Conservation (phyloP, 1,140 invertebrate species). For the Antheraea mylitta region DNA sequence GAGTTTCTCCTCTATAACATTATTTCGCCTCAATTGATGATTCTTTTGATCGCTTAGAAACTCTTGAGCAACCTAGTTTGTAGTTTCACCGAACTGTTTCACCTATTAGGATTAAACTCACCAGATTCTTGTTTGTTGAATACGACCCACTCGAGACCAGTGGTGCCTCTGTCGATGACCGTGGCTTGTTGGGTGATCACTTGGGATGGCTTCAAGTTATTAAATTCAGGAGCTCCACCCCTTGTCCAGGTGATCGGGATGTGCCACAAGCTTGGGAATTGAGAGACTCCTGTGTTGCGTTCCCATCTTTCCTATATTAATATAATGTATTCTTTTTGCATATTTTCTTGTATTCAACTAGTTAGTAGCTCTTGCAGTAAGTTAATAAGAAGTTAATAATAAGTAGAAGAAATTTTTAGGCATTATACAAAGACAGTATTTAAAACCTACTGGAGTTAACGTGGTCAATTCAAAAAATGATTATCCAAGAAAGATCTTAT, state of each 20-base stretch:
- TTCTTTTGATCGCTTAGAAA: too few relatives aligned
- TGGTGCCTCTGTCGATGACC: slow-evolving; percentile 53
- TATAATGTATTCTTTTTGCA: slow-evolving; percentile 6
- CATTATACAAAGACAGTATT: too few relatives aligned
- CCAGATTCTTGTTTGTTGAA: slow-evolving; percentile 77
- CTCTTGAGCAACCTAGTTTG: too few relatives aligned
- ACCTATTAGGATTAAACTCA: slow-evolving; percentile 27
- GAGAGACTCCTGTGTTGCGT: slow-evolving; percentile 46
- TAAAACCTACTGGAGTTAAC: too few relatives aligned
- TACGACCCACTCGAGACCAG: slow-evolving; percentile 73
- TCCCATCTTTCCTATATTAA: slow-evolving; percentile 50
- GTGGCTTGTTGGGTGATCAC: slow-evolving; percentile 46
- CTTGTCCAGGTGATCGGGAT: slow-evolving; percentile 76
- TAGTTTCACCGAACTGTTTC: too few relatives aligned
- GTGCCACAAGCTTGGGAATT: slow-evolving; percentile 53
- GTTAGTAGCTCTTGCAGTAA: not conserved
- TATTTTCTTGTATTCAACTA: not conserved
- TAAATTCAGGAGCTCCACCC: slow-evolving; percentile 54
- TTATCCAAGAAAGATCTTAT: too few relatives aligned
- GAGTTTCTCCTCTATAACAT: too few relatives aligned
- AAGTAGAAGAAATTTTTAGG: too few relatives aligned
- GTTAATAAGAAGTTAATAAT: too few relatives aligned
- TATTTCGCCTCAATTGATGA: too few relatives aligned
- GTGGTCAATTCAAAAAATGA: too few relatives aligned
- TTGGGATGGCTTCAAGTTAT: slow-evolving; percentile 57